phyloP scores from a whole-genome alignment of 2,888 invertebrate species.

The Platycnemis pennipes region DNA sequence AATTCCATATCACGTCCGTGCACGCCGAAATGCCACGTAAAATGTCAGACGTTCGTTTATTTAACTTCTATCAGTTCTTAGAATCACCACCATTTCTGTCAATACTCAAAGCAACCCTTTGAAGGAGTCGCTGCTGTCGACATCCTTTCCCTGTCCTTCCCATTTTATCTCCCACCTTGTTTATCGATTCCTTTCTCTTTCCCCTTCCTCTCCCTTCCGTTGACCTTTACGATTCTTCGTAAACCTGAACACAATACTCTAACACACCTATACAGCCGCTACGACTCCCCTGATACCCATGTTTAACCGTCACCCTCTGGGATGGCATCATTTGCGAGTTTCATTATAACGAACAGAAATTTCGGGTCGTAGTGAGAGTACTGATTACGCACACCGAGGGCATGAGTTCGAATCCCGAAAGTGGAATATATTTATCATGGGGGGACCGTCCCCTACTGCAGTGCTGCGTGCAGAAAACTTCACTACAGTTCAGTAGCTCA shows the following conservation, averaged over 20 bases:
- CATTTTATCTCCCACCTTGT: neutral
- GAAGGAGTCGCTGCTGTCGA: neutral
- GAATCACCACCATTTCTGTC: neutral
- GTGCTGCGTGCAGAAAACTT: no score
- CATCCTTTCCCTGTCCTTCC: neutral
- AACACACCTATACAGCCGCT: neutral
- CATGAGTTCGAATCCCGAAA: no score
- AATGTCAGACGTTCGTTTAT: slow-evolving; percentile 6
- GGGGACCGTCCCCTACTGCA: no score
- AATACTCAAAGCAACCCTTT: neutral
- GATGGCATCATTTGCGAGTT: no score
- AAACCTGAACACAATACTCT: neutral
- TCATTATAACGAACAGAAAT: no score
- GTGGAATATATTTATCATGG: no score
- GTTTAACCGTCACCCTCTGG: neutral
- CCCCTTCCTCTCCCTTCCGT: neutral
- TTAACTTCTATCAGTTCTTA: neutral
- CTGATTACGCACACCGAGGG: no score
- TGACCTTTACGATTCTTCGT: neutral
- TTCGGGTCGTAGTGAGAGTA: no score
- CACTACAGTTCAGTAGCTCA: no score
- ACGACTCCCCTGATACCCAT: neutral
- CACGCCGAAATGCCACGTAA: neutral
- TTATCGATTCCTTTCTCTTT: neutral
- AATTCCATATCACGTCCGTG: neutral